Evolutionary conservation across 2,113 vertebrate genomes (phyloP), one percentile per base, ranked within the genome.

Genomic region (Tyto alba): DNA sequence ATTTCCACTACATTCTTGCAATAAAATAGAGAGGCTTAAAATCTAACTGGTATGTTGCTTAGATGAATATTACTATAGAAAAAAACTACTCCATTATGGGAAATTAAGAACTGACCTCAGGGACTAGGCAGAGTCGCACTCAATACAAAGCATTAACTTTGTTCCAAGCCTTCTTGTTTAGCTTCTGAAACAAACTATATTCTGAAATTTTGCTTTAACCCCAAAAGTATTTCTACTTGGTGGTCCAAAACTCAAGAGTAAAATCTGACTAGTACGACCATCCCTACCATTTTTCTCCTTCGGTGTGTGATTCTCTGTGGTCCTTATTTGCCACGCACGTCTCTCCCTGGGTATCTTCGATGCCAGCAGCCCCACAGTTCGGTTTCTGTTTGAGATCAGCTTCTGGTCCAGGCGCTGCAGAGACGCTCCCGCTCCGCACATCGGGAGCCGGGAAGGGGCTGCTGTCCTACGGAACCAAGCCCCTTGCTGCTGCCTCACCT

Each of bases 351-450:
- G n/a, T n/a, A n/a, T 7, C 25, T 48, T 30, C 1, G 1, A 32
- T 4, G 40, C 15, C 40, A 74, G 13, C 53, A 68, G 38, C 47
- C 40, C 25, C 38, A 2, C 5, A 16, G 4, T 3, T 57, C 5
- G 11, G 13, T 11, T 62, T 56, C 55, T 56, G 30, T 29, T 66
- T 17, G 9, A 4, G 12, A 47, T n/a, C 2, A 76, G 52, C 11
- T 57, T 53, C 52, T 41, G 8, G 10, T 22, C 23, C 41, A 36
- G 47, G 41, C 19, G 7, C 40, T 38, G 50, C 40, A 48, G 56
- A 43, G 38, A 13, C 3, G 4, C n/a, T n/a, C n/a, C n/a, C n/a
- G 16, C 34, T n/a, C 50, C 45, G 43, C 10, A 38, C 0, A 0
- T 16, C 7, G 0, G 1, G 32, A 52, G 50, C 56, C 3, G 11